These are phyloP conservation scores for Chelonus insularis DNA, from an alignment of 1,140 invertebrate genomes.

Conservation along the genomic window DNA sequence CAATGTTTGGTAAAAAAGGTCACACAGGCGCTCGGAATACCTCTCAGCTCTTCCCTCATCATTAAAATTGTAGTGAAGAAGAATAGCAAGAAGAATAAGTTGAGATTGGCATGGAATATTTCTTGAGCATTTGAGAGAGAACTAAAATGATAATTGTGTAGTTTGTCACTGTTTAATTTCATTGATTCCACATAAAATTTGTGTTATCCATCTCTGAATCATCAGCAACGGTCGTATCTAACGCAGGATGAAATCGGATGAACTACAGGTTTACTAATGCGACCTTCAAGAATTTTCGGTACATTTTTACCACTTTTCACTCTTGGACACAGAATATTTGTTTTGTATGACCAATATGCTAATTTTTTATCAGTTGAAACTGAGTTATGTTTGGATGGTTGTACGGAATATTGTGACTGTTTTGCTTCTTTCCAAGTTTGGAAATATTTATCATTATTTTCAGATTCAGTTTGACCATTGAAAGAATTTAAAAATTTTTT, in stretches of 20 bases:
- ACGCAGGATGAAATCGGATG: slow-evolving; percentile 32
- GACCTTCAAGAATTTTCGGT: slow-evolving; percentile 48
- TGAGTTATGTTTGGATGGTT: slow-evolving; percentile 55
- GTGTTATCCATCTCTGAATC: slow-evolving; percentile 34
- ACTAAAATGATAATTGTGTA: background rate
- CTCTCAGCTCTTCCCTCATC: slow-evolving; percentile 18
- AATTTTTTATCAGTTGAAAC: slow-evolving; percentile 54
- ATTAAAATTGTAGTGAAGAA: background rate
- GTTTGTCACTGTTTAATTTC: too few species aligned
- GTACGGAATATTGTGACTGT: slow-evolving; percentile 29
- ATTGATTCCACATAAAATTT: background rate
- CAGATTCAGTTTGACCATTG: slow-evolving; percentile 35
- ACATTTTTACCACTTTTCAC: slow-evolving; percentile 64
- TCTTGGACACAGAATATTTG: slow-evolving; percentile 59
- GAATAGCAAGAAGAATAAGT: background rate
- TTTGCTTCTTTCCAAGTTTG: slow-evolving; percentile 62
- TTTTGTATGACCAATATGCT: slow-evolving; percentile 49
- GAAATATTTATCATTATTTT: slow-evolving; percentile 64
- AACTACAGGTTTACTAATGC: slow-evolving; percentile 13
- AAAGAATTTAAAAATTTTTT: slow-evolving; percentile 49
- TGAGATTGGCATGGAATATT: slow-evolving; percentile 10
- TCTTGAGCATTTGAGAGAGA: slow-evolving; percentile 18
- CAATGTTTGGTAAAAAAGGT: slow-evolving; percentile 48
- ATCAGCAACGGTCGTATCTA: slow-evolving; percentile 49
- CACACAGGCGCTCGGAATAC: slow-evolving; percentile 13